These are phyloP conservation scores for Drosophila ohnishii DNA, from an alignment of 1,140 invertebrate genomes.

Conservation along the genomic window DNA sequence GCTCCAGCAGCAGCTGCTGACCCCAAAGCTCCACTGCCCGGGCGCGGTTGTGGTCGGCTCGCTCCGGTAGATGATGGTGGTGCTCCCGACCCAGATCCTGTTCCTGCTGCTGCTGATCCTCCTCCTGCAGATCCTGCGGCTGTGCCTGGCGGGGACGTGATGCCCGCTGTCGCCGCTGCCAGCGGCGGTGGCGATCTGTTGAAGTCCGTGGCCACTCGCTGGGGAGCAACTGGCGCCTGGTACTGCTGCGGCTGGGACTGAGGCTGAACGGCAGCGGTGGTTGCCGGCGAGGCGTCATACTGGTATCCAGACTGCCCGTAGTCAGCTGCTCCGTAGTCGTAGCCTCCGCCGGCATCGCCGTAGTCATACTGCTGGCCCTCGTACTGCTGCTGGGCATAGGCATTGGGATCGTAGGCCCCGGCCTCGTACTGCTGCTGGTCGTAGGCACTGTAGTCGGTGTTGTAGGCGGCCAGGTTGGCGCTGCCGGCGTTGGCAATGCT, in stretches of 20 bases:
- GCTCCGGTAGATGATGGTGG: conserved; percentile 29
- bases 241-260: conserved; percentile 42
- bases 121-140: conserved; percentile 23
- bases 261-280: conserved; percentile 38
- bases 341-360: conserved; percentile 52
- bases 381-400: conserved; percentile 71
- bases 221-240: conserved; percentile 31
- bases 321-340: conserved; percentile 54
- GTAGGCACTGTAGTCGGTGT: conserved; percentile 78
- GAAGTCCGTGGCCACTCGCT: conserved; percentile 49
- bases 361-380: conserved; percentile 70
- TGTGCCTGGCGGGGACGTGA: conserved; percentile 45
- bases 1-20: conserved; percentile 67
- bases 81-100: conserved; percentile 19
- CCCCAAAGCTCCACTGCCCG: conserved; percentile 80
- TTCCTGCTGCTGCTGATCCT: conserved; percentile 52
- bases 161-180: conserved; percentile 42
- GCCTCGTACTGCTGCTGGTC: conserved; percentile 81
- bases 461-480: conserved; percentile 72
- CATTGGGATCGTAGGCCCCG: conserved; percentile 67
- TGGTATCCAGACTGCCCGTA: conserved; percentile 69
- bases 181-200: conserved; percentile 57
- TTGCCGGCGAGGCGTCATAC: conserved; percentile 59
- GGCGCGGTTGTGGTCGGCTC: conserved; percentile 76
- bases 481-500: conserved; percentile 50